These are phyloP conservation scores for Andricus curvator DNA, from an alignment of 2,888 invertebrate genomes.

Conservation along the genomic window DNA sequence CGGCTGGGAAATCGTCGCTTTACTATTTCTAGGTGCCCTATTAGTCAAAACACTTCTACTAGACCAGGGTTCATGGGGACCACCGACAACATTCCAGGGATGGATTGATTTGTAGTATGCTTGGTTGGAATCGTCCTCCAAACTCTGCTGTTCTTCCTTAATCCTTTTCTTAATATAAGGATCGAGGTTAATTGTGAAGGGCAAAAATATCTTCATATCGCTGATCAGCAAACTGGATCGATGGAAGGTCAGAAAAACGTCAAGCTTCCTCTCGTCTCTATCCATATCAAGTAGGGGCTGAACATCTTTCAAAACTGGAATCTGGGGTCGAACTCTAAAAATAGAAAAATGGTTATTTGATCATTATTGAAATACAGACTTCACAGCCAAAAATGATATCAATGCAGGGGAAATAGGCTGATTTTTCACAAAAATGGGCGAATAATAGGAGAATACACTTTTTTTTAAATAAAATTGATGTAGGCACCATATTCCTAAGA, in stretches of 20 bases:
- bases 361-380: neutral
- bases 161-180: slow-evolving; percentile 98
- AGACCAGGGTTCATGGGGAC: slow-evolving; percentile 59
- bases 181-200: slow-evolving; percentile 98
- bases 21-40: slow-evolving; percentile 60
- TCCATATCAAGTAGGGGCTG: slow-evolving; percentile 95
- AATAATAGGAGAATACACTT: too few relatives aligned
- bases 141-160: slow-evolving; percentile 89
- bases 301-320: slow-evolving; percentile 91
- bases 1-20: slow-evolving; percentile 49
- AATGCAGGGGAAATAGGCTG: too few relatives aligned
- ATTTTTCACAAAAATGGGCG: too few relatives aligned
- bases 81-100: slow-evolving; percentile 67
- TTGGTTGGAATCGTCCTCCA: slow-evolving; percentile 80
- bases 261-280: slow-evolving; percentile 96
- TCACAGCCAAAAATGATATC: too few relatives aligned
- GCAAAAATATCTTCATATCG: slow-evolving; percentile 96
- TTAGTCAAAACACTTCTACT: slow-evolving; percentile 55
- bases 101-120: slow-evolving; percentile 63
- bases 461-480: too few relatives aligned
- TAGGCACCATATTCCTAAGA: too few relatives aligned
- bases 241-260: slow-evolving; percentile 94
- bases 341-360: slow-evolving; percentile 15
- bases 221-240: slow-evolving; percentile 90
- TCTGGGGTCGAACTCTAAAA: slow-evolving; percentile 87